These are phyloP conservation scores for Willisornis vidua DNA, from an alignment of 2,113 vertebrate species.

Conservation along the genomic window DNA sequence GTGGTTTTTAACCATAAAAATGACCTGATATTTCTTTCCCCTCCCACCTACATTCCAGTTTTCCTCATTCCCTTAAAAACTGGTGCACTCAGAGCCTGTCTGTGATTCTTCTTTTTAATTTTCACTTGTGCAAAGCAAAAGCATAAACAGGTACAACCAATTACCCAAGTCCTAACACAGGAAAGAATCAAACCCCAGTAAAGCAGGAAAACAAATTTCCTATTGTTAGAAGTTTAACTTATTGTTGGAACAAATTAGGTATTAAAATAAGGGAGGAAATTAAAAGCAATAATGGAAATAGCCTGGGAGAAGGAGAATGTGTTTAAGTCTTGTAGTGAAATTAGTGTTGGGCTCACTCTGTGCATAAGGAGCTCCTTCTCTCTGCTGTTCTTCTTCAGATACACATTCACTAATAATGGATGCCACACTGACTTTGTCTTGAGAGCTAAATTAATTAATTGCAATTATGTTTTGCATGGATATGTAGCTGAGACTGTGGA, in stretches of 20 bases:
- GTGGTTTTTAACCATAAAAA: not conserved
- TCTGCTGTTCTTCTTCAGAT: not conserved
- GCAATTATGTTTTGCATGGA: not conserved
- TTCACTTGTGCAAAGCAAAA: not conserved
- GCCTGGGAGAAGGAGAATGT: not conserved
- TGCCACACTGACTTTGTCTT: not conserved
- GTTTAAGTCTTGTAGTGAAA: not conserved
- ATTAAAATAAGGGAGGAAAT: conserved; percentile 20
- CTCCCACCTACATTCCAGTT: not conserved
- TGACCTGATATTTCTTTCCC: accelerated
- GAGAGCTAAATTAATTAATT: conserved; percentile 1
- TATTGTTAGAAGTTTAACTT: not conserved
- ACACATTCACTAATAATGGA: not conserved
- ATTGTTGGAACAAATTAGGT: not conserved
- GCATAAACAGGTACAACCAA: not conserved
- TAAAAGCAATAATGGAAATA: not conserved
- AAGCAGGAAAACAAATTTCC: conserved; percentile 1
- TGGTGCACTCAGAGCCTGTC: accelerated
- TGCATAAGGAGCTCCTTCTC: not conserved
- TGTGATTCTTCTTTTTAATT: not conserved
- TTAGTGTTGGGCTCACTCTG: not conserved
- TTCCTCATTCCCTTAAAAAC: not conserved
- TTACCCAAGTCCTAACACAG: not conserved
- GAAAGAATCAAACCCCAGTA: not conserved
- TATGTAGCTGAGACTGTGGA: not conserved